Evolutionary conservation across 2,797 vertebrate species (phyloP).

Genomic region (Hyperoplus immaculatus): DNA sequence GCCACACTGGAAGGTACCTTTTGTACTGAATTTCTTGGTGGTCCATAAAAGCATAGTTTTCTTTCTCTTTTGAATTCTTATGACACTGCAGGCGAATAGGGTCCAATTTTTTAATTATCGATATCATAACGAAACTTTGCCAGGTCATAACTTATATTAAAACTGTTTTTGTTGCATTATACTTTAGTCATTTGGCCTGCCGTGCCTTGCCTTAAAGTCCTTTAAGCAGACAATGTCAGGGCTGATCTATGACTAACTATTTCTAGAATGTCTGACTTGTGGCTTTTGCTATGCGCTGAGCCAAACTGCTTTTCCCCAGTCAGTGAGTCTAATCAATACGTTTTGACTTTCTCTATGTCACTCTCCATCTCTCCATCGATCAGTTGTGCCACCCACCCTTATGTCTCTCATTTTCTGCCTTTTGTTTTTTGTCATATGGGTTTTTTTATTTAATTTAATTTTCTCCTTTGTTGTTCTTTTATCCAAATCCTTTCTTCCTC

Average conservation of each 20-base stretch:
- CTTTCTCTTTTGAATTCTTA: background rate
- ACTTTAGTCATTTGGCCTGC: too few species aligned
- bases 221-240: conserved; percentile 1
- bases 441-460: conserved; percentile 1
- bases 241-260: conserved; percentile 36
- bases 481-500: conserved; percentile 19
- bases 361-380: conserved; percentile 47
- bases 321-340: conserved; percentile 45
- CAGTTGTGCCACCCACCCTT: conserved; percentile 28
- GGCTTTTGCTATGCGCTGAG: conserved; percentile 31
- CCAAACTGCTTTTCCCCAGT: conserved; percentile 37
- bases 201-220: background rate
- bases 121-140: too few species aligned
- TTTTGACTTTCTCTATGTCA: conserved; percentile 31
- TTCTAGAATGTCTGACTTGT: conserved; percentile 27
- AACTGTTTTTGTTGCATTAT: too few species aligned
- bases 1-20: conserved; percentile 35
- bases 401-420: conserved; percentile 32
- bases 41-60: background rate
- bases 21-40: conserved; percentile 30
- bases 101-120: too few species aligned
- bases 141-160: too few species aligned
- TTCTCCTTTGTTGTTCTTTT: conserved; percentile 6
- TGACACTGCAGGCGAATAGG: too few species aligned
- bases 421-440: background rate